These are phyloP conservation scores for Bombus ignitus DNA, from an alignment of 1,140 invertebrate species.

Conservation along the genomic window DNA sequence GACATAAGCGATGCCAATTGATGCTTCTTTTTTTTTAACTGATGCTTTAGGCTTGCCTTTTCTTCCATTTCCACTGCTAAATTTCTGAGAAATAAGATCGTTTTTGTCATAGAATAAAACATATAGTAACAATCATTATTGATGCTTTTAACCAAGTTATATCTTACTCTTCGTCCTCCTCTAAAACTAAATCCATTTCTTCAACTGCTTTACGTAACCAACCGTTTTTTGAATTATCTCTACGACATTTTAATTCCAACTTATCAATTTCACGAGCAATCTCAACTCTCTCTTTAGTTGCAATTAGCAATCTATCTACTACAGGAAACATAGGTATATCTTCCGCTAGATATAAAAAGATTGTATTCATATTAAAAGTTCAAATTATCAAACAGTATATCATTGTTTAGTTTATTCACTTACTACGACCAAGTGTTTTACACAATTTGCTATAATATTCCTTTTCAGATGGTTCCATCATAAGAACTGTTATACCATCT, in stretches of 20 bases:
- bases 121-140: conserved; percentile 16
- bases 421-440: conserved; percentile 91
- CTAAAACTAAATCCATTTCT: conserved; percentile 94
- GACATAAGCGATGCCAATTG: conserved; percentile 84
- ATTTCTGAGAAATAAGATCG: conserved; percentile 64
- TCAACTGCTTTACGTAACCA: conserved; percentile 93
- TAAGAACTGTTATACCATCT: conserved; percentile 94
- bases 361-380: neutral
- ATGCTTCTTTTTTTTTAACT: conserved; percentile 83
- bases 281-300: conserved; percentile 88
- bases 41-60: conserved; percentile 73
- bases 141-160: conserved; percentile 49
- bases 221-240: conserved; percentile 87
- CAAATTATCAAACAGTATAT: conserved; percentile 13
- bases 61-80: conserved; percentile 78
- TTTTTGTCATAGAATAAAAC: conserved; percentile 46
- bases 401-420: conserved; percentile 61
- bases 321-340: conserved; percentile 93
- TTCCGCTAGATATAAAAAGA: conserved; percentile 84
- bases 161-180: conserved; percentile 89
- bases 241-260: conserved; percentile 87
- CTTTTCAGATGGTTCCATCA: conserved; percentile 95
- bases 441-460: conserved; percentile 92
- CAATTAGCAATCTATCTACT: conserved; percentile 86
- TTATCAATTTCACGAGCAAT: conserved; percentile 91